A percentile compares a stretch with the other conserved stretches of the same genome.
These are phyloP conservation scores for Pteruthius melanotis DNA, from an alignment of 2,113 vertebrate genomes.

Conservation along the genomic window DNA sequence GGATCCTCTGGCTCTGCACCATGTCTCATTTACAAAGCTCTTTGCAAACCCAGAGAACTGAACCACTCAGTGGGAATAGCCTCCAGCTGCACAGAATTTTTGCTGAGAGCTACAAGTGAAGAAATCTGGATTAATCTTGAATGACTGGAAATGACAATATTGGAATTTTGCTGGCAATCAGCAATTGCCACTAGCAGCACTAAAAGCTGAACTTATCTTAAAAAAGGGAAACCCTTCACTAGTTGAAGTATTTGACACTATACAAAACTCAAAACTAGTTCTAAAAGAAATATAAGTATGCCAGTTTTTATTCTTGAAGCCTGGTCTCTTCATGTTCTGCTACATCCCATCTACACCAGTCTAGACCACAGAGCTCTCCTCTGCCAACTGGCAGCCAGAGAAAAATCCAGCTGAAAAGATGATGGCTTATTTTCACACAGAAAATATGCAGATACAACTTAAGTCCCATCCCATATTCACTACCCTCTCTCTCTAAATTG, in stretches of 20 bases:
- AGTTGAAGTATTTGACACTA: not conserved
- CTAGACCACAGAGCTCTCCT: slow-evolving; percentile 50
- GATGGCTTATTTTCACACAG: not conserved
- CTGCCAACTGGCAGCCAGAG: slow-evolving; percentile 59
- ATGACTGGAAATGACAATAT: not conserved
- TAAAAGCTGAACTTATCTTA: not conserved
- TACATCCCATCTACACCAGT: slow-evolving; percentile 61
- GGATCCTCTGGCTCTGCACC: not conserved
- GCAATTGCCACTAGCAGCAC: not conserved
- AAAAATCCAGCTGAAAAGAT: slow-evolving; percentile 1
- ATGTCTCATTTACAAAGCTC: not conserved
- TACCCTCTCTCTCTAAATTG: not conserved
- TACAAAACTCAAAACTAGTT: not conserved
- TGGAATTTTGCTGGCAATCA: not conserved
- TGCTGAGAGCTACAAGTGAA: not conserved
- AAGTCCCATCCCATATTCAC: not conserved
- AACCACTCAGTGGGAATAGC: not conserved
- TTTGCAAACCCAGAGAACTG: not conserved
- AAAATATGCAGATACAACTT: not conserved
- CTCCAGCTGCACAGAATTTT: not conserved
- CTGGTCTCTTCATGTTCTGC: slow-evolving; percentile 62
- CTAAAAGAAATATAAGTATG: not conserved
- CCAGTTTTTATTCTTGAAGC: slow-evolving; percentile 14
- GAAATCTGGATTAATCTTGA: not conserved
- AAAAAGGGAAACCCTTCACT: not conserved